A percentile compares a stretch with the other conserved stretches of the same genome.
Conservation (phyloP, 2,113 vertebrate genomes). For the Oreocharis arfaki region DNA sequence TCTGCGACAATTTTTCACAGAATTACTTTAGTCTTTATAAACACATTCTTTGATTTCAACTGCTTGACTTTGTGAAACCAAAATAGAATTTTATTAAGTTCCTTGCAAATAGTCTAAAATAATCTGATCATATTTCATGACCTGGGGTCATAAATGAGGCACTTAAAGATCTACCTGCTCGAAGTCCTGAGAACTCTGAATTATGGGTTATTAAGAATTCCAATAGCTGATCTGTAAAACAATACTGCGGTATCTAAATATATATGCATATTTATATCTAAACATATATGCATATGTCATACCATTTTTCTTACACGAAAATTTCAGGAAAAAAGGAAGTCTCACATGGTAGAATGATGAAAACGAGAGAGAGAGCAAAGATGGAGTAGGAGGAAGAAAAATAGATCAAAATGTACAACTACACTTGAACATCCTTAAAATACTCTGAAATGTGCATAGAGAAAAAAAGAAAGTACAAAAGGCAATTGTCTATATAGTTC, state of each 20-base stretch:
- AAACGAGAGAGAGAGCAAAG: background rate
- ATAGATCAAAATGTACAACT: background rate
- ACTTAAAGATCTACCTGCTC: background rate
- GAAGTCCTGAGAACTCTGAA: background rate
- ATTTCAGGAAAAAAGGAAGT: background rate
- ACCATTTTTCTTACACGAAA: background rate
- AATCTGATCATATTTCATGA: background rate
- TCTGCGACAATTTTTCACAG: background rate
- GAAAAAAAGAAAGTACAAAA: background rate
- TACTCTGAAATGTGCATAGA: background rate
- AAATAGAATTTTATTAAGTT: background rate
- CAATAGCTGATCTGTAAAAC: background rate
- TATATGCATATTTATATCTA: background rate
- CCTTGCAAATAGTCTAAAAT: background rate
- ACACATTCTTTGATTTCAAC: background rate
- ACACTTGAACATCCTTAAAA: background rate
- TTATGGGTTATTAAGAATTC: background rate
- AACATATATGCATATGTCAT: background rate
- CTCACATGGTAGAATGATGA: background rate
- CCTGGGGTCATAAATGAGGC: background rate
- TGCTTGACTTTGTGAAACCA: background rate
- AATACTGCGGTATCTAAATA: background rate
- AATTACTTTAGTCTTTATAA: background rate
- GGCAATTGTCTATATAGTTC: background rate
- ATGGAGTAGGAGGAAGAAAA: background rate